Evolutionary conservation across 2,888 invertebrate genomes (phyloP), one percentile per base, ranked within the genome.

Genomic region (Aelia acuminata): DNA sequence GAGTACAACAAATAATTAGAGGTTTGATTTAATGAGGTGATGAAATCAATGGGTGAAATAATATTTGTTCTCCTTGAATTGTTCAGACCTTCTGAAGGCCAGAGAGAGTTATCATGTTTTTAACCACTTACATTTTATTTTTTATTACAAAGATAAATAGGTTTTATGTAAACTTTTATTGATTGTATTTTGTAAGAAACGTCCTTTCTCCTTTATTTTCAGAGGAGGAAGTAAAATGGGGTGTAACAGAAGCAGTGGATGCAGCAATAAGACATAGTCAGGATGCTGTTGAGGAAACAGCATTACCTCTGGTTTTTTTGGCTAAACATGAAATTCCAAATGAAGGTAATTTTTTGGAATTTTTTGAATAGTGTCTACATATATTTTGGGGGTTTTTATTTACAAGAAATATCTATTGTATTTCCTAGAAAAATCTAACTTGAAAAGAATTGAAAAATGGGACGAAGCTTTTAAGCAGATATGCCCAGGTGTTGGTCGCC

Each of bases 401-500:
- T 53, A 87, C 39, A 3, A 26, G 20, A 26, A 39, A 84, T 57
- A 10, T 89, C 53, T 57, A 31, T 80, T 22, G 22, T 87, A 31
- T 84, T 84, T 63, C 39, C 8, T 70, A 87, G 89, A 89, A 43
- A 89, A 89, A 85, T 87, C 88, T 43, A 89, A 89, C 31, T 50
- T 89, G 15, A 90, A 35, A 75, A 88, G 89, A 70, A 57, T 90
- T 10, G 96, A 96, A 91, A 93, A 96, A 90, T 98, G 96, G 95
- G 96, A 96, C 90, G 98, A 98, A 92, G 94, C 98, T 70, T 98
- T 98, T 98, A 94, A 95, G 84, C 98, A 98, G 91, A 95, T 96
- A 50, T 96, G 97, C 90, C 97, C 97, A n/a, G 96, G 96, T n/a
- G 89, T 89, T 86, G 94, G 94, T 85, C 97, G 97, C 70, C 95